These are phyloP conservation scores for Rhabdophis nuchalis DNA, from an alignment of 2,797 vertebrate species.

Conservation along the genomic window DNA sequence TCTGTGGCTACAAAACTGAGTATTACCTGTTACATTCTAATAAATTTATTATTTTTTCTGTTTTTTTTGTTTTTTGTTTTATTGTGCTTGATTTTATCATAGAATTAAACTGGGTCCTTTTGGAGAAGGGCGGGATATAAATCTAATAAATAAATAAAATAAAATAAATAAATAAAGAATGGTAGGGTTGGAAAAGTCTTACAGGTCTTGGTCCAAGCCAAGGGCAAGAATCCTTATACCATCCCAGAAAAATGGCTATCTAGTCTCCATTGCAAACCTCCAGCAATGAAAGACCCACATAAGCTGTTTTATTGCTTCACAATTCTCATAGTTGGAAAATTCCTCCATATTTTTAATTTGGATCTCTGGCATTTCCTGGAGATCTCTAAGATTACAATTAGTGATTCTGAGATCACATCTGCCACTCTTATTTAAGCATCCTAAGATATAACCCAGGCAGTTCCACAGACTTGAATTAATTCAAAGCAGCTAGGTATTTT, in stretches of 20 bases:
- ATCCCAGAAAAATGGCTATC: background rate
- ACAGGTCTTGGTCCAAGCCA: background rate
- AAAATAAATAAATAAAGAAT: too few species aligned
- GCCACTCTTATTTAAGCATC: background rate
- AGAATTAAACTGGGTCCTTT: too few species aligned
- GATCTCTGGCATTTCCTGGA: background rate
- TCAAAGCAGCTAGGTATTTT: background rate
- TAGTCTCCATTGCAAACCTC: background rate
- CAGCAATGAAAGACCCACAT: background rate
- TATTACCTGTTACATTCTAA: background rate
- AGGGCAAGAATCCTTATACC: background rate
- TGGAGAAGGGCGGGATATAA: too few species aligned
- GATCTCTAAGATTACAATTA: background rate
- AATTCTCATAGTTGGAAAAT: background rate
- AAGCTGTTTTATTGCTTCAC: background rate
- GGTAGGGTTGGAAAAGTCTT: background rate
- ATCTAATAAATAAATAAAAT: too few species aligned
- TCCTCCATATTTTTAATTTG: background rate
- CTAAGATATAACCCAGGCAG: background rate
- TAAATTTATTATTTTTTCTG: background rate
- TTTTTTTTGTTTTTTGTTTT: background rate
- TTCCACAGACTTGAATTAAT: background rate
- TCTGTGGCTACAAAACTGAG: background rate
- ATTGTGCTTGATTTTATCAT: background rate
- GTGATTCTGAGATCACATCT: background rate